These are phyloP conservation scores for Psettodes erumei DNA, from an alignment of 2,113 vertebrate species.

Conservation along the genomic window DNA sequence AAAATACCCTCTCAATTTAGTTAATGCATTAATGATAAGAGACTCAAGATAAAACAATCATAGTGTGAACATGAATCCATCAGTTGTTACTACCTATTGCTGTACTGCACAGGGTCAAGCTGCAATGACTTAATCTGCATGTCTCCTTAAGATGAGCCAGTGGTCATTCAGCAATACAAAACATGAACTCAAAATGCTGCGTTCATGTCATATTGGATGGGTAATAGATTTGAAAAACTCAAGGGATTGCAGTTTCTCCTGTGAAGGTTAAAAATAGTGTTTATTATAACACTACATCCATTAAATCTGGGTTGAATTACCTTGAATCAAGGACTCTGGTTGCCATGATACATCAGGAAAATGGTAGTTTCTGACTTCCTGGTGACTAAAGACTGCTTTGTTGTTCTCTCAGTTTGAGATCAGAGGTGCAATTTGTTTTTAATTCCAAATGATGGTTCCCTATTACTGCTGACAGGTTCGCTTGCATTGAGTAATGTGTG, in stretches of 20 bases:
- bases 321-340: neutral
- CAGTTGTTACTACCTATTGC: neutral
- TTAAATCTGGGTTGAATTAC: slow-evolving; percentile 1
- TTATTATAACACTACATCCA: neutral
- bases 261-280: neutral
- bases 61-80: neutral
- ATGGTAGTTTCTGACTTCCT: neutral
- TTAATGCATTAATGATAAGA: too few species aligned
- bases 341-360: neutral
- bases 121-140: neutral
- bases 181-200: neutral
- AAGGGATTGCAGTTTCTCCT: neutral
- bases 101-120: neutral
- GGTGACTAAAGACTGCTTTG: neutral
- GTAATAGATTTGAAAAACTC: neutral
- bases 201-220: neutral
- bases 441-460: neutral
- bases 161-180: neutral
- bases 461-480: neutral
- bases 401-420: neutral
- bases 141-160: neutral
- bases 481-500: neutral
- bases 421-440: slow-evolving; percentile 1
- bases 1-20: too few species aligned
- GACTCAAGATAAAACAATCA: neutral